Evolutionary conservation across 2,797 vertebrate genomes (phyloP), one percentile per base, ranked within the genome.

Genomic region (Falco columbarius): DNA sequence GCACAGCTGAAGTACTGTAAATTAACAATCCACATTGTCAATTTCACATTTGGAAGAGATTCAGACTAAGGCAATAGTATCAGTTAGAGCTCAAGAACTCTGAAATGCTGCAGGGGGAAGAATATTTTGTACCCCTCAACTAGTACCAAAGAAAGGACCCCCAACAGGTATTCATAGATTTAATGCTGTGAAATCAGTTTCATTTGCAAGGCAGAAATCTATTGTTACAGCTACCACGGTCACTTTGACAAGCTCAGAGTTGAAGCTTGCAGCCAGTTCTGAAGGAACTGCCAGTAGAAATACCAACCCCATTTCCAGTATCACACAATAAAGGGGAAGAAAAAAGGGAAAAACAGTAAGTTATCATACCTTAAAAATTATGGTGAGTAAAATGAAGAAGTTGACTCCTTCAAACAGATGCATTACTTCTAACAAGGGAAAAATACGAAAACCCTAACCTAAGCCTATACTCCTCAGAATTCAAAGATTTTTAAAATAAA

Each of bases 361-460:
- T 23, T 24, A 40, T 11, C 32, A 40, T 9, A 20, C 16, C 9
- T 72, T 34, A 2, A 80, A 90, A 82, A 61, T 17, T 27, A 68
- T 2, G 42, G 8, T 0, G 0, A 83, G 2, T 2, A 80, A 75
- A 54, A 55, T 3, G 1, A 1, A 34, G 7, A 52, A 63, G 2
- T 26, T 38, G 7, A 30, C 4, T 20, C 6, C 3, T 29, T 32
- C 12, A 55, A 65, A 34, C 18, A 65, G 27, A 56, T 10, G 0
- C 3, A 59, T 34, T 26, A 3, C 4, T 56, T 82, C 11, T 61
- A 51, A 61, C 4, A 42, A 3, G 5, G 1, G 2, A 36, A 14
- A 72, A 24, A 56, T 5, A 30, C 6, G 34, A 26, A 63, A 86
- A 63, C 6, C 63, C 26, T 4, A 47, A 6, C 11, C 5, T 32